A percentile compares a stretch with the other conserved stretches of the same genome.
These are phyloP conservation scores for Catagonus wagneri DNA, from an alignment of 2,113 vertebrate genomes.

Conservation along the genomic window DNA sequence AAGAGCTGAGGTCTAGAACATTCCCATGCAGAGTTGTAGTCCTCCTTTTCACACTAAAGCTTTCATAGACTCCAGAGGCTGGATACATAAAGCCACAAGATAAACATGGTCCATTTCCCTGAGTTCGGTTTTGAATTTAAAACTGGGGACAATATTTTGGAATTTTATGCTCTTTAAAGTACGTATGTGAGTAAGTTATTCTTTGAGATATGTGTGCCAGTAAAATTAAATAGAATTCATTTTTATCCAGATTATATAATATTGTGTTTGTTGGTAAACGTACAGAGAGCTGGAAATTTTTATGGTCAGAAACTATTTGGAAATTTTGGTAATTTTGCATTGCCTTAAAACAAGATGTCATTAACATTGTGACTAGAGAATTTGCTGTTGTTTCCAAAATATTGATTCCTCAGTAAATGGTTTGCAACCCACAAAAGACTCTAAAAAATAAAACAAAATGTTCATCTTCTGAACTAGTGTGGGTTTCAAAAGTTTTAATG, in stretches of 20 bases:
- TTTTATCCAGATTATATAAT: not conserved
- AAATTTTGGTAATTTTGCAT: conserved; percentile 47
- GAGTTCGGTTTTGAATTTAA: conserved; percentile 10
- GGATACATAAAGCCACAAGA: not conserved
- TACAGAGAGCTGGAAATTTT: conserved; percentile 6
- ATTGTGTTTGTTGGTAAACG: conserved; percentile 8
- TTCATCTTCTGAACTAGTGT: conserved; percentile 31
- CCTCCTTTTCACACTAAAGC: not conserved
- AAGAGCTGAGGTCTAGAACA: not conserved
- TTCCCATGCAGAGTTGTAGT: not conserved
- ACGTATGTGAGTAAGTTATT: not conserved
- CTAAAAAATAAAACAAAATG: conserved; percentile 34
- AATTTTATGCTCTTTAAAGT: conserved; percentile 21
- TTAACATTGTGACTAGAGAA: not conserved
- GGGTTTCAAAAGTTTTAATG: conserved; percentile 55
- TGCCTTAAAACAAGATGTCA: conserved; percentile 58
- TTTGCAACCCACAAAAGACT: conserved; percentile 50
- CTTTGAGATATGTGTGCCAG: not conserved
- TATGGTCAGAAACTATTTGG: conserved; percentile 12
- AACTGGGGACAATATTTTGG: not conserved
- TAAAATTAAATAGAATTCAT: not conserved
- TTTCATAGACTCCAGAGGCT: not conserved
- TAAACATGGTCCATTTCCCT: not conserved
- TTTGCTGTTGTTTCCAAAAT: conserved; percentile 30
- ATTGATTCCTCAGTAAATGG: conserved; percentile 49